Evolutionary conservation across 2,113 vertebrate genomes (phyloP).

Genomic region (Muntiacus muntjak): DNA sequence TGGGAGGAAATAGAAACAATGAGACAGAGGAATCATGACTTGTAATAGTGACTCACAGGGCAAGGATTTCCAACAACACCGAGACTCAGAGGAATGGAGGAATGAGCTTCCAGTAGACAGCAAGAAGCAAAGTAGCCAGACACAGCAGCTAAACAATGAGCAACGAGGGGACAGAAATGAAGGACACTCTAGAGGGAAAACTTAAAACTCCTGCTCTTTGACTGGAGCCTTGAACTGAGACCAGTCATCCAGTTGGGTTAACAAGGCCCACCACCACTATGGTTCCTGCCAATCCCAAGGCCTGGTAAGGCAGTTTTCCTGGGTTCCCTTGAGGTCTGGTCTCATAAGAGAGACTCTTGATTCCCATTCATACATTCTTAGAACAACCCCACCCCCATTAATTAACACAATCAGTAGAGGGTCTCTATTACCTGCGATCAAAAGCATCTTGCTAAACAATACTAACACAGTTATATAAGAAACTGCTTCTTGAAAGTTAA

Average conservation of each 20-base stretch:
- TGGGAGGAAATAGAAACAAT: background rate
- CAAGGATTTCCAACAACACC: conserved; percentile 13
- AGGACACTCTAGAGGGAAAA: background rate
- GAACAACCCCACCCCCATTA: background rate
- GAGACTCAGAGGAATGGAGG: background rate
- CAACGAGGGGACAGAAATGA: background rate
- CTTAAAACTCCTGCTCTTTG: background rate
- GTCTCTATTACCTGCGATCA: background rate
- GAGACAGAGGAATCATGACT: background rate
- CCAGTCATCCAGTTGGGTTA: background rate
- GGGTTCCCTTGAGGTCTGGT: background rate
- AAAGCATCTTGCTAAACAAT: conserved; percentile 18
- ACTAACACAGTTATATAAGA: background rate
- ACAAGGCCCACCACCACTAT: background rate
- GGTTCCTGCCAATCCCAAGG: background rate
- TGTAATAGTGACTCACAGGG: conserved; percentile 30
- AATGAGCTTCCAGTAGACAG: background rate
- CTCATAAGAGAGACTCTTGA: background rate
- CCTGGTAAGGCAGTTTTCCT: background rate
- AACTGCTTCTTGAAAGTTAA: background rate
- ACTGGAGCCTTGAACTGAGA: background rate
- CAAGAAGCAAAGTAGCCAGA: background rate
- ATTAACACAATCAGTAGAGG: background rate
- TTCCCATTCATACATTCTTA: background rate
- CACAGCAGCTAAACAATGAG: background rate